These are phyloP conservation scores for Lasiurus borealis DNA, from an alignment of 2,113 vertebrate species.

Conservation along the genomic window DNA sequence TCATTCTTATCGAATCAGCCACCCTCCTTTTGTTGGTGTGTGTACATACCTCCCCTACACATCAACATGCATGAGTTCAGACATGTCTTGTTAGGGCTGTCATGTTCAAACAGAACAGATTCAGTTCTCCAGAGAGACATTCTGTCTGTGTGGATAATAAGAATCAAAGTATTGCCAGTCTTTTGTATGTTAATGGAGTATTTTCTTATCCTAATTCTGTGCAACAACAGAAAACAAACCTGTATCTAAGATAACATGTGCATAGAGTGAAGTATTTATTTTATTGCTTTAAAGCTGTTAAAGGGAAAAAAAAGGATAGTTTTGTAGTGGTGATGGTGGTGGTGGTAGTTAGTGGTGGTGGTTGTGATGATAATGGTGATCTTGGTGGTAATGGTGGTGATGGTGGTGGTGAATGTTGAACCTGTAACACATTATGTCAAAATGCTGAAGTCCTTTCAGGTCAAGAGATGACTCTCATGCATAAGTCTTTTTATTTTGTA, in stretches of 20 bases:
- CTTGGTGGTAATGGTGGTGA: rapidly evolving
- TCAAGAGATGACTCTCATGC: neutral
- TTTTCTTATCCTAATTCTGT: constrained; percentile 51
- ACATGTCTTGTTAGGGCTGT: constrained; percentile 76
- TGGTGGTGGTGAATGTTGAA: rapidly evolving
- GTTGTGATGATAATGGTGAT: rapidly evolving
- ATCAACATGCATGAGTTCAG: constrained; percentile 78
- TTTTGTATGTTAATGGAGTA: constrained; percentile 82
- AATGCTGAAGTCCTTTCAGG: neutral
- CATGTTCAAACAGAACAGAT: constrained; percentile 75
- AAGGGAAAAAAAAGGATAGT: neutral
- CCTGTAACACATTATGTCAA: neutral
- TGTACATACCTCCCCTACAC: constrained; percentile 66
- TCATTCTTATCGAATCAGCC: constrained; percentile 76
- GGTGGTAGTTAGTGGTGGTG: rapidly evolving
- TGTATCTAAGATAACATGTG: constrained; percentile 68
- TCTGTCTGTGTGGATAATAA: constrained; percentile 6
- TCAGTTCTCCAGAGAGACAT: constrained; percentile 78
- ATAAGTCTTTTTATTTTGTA: neutral
- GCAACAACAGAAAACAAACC: constrained; percentile 57
- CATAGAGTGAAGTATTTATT: constrained; percentile 74
- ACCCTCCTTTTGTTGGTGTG: constrained; percentile 61
- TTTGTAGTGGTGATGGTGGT: rapidly evolving
- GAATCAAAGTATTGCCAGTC: constrained; percentile 77
- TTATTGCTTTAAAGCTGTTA: constrained; percentile 51